A percentile compares a stretch with the other conserved stretches of the same genome.
Conservation (phyloP, 2,113 vertebrate genomes). For the Cynocephalus volans region DNA sequence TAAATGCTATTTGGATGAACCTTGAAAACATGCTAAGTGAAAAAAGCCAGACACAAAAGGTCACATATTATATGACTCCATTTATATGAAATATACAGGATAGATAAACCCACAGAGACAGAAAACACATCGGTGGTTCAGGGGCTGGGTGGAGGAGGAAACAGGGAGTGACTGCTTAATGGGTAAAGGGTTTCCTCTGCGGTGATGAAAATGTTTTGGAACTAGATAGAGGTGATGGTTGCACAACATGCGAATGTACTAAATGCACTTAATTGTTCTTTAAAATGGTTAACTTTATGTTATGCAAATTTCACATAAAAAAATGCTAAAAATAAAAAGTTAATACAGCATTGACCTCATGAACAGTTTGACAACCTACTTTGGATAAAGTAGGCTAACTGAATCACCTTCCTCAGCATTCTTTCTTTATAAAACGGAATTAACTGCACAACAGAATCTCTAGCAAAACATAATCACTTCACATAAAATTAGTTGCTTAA, state of each 20-base stretch:
- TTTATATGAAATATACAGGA: constrained; percentile 2
- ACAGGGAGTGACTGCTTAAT: background rate
- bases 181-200: background rate
- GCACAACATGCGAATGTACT: background rate
- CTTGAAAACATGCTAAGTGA: constrained; percentile 41
- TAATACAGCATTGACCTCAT: constrained; percentile 23
- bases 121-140: background rate
- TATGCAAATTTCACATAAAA: constrained; percentile 33
- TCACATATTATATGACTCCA: constrained; percentile 13
- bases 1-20: background rate
- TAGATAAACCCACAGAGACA: background rate
- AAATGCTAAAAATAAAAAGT: background rate
- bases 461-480: constrained; percentile 37
- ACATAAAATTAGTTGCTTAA: background rate
- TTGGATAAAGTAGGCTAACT: constrained; percentile 1
- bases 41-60: constrained; percentile 42
- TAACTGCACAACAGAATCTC: background rate
- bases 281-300: background rate
- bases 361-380: constrained; percentile 23
- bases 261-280: background rate
- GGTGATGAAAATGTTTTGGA: constrained; percentile 29
- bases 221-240: background rate
- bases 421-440: constrained; percentile 6
- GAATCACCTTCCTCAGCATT: background rate
- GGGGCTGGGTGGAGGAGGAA: background rate